phyloP scores from a whole-genome alignment of 2,113 vertebrate species.

The Lasiurus borealis region DNA sequence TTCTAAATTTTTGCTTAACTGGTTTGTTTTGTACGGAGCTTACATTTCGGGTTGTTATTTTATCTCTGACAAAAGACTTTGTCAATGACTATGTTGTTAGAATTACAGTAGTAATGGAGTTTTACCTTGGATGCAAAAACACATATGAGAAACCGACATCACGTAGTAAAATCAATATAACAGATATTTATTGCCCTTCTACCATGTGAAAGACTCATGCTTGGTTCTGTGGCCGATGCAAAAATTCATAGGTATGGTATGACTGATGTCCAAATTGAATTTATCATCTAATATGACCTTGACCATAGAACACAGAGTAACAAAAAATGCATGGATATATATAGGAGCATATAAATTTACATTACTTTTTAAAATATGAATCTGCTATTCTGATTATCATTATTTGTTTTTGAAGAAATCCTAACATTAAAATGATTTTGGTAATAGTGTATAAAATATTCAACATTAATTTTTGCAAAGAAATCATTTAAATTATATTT shows the following conservation, averaged over 20 bases:
- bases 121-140: background rate
- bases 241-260: background rate
- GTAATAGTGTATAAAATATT: conserved; percentile 21
- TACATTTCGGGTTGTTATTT: background rate
- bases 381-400: background rate
- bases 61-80: conserved; percentile 11
- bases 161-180: background rate
- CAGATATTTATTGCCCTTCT: background rate
- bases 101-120: background rate
- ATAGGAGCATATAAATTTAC: background rate
- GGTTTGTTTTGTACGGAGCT: background rate
- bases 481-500: conserved; percentile 19
- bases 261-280: background rate
- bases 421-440: background rate
- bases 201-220: background rate
- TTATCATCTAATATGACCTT: background rate
- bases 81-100: background rate
- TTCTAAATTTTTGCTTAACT: background rate
- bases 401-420: conserved; percentile 4
- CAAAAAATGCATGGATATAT: background rate
- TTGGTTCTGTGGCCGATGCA: background rate
- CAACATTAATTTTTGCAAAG: conserved; percentile 12
- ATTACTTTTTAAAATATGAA: background rate
- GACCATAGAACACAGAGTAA: background rate
- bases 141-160: background rate